phyloP scores from a whole-genome alignment of 2,888 invertebrate species.

The Eudasyphora cyanicolor region DNA sequence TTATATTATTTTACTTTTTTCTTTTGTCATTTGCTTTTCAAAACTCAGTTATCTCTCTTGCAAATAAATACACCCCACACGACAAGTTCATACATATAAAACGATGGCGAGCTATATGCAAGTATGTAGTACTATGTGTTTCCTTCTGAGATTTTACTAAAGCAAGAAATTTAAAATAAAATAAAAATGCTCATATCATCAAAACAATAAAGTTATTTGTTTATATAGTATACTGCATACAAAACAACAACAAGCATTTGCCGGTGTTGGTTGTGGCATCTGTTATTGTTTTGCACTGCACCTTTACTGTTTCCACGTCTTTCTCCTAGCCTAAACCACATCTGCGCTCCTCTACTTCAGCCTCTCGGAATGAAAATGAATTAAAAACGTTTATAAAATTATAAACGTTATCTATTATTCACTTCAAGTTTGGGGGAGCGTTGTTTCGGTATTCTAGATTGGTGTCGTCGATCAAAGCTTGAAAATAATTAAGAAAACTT shows the following conservation, averaged over 20 bases:
- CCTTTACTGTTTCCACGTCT: not conserved
- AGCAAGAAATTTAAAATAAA: too few species aligned
- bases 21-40: not conserved
- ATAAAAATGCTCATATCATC: too few species aligned
- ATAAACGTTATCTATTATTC: conserved; percentile 34
- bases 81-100: not conserved
- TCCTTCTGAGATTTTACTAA: too few species aligned
- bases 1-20: not conserved
- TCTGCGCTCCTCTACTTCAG: not conserved
- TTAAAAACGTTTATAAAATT: not conserved
- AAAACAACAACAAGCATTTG: too few species aligned
- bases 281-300: not conserved
- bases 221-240: too few species aligned
- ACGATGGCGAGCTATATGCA: not conserved
- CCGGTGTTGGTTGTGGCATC: too few species aligned
- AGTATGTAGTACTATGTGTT: not conserved
- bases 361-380: not conserved
- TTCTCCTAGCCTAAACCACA: not conserved
- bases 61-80: not conserved
- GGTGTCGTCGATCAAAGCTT: not conserved
- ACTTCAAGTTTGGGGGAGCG: not conserved
- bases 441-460: not conserved
- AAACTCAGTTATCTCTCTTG: not conserved
- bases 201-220: too few species aligned
- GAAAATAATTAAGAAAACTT: conserved; percentile 28